Percentiles rank a stretch among this genome's conserved stretches.
Evolutionary conservation across 2,113 vertebrate species (phyloP).

Genomic region (Camelus dromedarius): DNA sequence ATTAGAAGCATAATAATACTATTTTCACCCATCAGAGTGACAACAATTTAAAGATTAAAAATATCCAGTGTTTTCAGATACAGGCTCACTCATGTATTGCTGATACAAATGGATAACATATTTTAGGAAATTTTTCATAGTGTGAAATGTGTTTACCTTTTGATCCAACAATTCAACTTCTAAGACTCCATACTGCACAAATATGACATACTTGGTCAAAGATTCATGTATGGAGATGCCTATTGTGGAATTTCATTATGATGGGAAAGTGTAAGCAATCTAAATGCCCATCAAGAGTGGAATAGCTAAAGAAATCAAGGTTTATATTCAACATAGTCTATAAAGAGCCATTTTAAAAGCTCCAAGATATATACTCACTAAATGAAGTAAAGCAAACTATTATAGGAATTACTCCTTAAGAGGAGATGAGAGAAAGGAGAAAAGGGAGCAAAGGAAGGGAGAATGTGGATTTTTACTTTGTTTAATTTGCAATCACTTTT

Average conservation of each 20-base stretch:
- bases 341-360: neutral
- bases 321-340: neutral
- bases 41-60: neutral
- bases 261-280: slow-evolving; percentile 5
- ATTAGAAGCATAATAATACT: neutral
- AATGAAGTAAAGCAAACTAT: neutral
- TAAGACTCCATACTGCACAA: neutral
- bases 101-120: neutral
- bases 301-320: neutral
- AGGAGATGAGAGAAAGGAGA: neutral
- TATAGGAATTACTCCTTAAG: neutral
- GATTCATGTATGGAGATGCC: neutral
- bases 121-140: neutral
- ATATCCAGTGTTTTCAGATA: neutral
- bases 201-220: neutral
- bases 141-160: slow-evolving; percentile 3
- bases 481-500: neutral
- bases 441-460: neutral
- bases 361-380: neutral
- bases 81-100: neutral
- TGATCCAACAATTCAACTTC: neutral
- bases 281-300: neutral
- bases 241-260: neutral
- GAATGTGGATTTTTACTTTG: neutral
- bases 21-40: neutral